A percentile compares a stretch with the other conserved stretches of the same genome.
Evolutionary conservation across 2,113 vertebrate genomes (phyloP).

Genomic region (Pagrus major): DNA sequence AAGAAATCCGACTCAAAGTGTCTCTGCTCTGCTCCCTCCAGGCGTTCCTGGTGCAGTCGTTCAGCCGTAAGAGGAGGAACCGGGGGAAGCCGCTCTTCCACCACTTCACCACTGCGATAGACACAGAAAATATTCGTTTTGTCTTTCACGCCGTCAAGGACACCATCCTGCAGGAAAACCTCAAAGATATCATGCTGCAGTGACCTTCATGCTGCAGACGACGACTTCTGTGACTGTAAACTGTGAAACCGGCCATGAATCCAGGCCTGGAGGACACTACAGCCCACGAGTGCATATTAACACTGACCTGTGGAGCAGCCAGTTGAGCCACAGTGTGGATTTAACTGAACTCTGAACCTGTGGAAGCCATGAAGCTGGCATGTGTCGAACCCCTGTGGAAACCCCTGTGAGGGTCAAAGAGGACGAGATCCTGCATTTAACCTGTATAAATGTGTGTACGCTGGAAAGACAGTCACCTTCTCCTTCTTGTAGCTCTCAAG

Average conservation of each 20-base stretch:
- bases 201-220: conserved; percentile 75
- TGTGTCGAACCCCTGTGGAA: conserved; percentile 40
- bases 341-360: conserved; percentile 58
- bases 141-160: conserved; percentile 98
- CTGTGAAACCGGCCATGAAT: conserved; percentile 56
- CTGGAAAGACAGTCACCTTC: conserved; percentile 42
- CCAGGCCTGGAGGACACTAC: conserved; percentile 12
- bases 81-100: conserved; percentile 95
- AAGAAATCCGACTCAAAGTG: background rate
- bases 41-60: conserved; percentile 93
- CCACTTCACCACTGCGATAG: conserved; percentile 97
- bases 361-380: conserved; percentile 39
- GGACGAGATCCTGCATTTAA: conserved; percentile 45
- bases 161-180: conserved; percentile 98
- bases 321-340: conserved; percentile 45
- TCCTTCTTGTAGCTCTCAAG: conserved; percentile 25
- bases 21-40: conserved; percentile 45
- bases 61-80: conserved; percentile 93
- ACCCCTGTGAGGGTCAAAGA: conserved; percentile 6
- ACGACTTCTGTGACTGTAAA: conserved; percentile 31
- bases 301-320: conserved; percentile 53
- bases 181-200: conserved; percentile 99
- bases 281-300: conserved; percentile 5
- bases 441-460: conserved; percentile 52
- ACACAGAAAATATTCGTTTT: conserved; percentile 98